Evolutionary conservation across 2,113 vertebrate genomes (phyloP), one percentile per base, ranked within the genome.

Genomic region (Stictonetta naevosa): DNA sequence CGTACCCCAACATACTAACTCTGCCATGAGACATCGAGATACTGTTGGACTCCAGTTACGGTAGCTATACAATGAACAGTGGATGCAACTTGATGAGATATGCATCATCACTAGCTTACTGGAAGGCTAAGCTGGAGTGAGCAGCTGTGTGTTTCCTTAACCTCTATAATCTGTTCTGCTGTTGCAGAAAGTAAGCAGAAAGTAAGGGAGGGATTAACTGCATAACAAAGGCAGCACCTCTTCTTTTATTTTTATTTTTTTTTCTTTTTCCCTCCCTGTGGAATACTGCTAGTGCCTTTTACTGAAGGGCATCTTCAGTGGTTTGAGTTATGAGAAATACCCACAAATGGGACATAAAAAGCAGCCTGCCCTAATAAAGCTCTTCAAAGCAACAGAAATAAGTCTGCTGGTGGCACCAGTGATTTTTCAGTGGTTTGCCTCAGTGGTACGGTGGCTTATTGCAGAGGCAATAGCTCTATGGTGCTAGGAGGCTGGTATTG

Each of bases 351-450:
- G 38, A 18, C 28, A 42, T 18, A 5, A 78, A 79, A 67, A 78
- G 23, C 17, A 78, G 18, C 22, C 28, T 83, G 13, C 25, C 14
- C 6, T 77, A 55, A 26, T 33, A 52, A 76, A 59, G 8, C 5
- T 77, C 14, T 42, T 80, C 15, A 23, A 5, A 86, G 22, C 17
- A 85, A 60, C 21, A 85, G 50, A 80, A 58, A 13, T 34, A 38
- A 33, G 8, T 7, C 29, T 3, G 34, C 7, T 10, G 1, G 22
- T 63, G 25, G 22, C 40, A 85, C 1, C 21, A 53, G 40, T 1
- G 2, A 1, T 62, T 82, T 89, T 69, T 36, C n/a, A 55, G 12
- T 74, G 0, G 38, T 68, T 87, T 76, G 4, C 14, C 8, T 74
- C 28, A 25, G 31, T 50, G n/a, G 34, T 36, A 20, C 13, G 46